Evolutionary conservation across 2,888 invertebrate species (phyloP).

Genomic region (Azorinus chamasolen): DNA sequence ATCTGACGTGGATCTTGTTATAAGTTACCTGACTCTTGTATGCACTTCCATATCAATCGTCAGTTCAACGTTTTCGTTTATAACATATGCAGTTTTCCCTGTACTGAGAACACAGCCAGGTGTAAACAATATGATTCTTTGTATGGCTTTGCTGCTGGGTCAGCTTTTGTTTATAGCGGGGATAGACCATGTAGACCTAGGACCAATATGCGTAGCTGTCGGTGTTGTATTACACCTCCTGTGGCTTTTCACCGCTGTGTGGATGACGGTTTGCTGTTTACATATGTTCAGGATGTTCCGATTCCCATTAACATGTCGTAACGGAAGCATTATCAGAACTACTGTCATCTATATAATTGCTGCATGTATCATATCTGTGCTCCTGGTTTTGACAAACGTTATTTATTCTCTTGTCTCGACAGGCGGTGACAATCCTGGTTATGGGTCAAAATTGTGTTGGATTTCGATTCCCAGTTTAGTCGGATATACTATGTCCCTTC

Average conservation of each 20-base stretch:
- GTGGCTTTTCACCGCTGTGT: background rate
- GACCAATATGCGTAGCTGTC: background rate
- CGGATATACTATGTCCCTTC: conserved; percentile 7
- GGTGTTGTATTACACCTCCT: conserved; percentile 5
- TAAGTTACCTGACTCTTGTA: background rate
- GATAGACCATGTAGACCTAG: background rate
- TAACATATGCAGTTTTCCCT: background rate
- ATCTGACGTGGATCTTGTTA: too few species aligned
- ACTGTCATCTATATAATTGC: conserved; percentile 1
- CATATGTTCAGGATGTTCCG: conserved; percentile 11
- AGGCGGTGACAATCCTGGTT: background rate
- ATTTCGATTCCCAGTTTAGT: conserved; percentile 2
- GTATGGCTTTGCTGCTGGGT: background rate
- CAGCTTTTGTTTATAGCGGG: background rate
- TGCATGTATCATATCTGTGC: background rate
- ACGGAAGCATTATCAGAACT: background rate
- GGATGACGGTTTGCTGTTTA: conserved; percentile 9
- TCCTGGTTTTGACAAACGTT: background rate
- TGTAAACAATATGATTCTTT: conserved; percentile 15
- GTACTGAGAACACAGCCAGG: conserved; percentile 10
- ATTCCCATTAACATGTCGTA: background rate
- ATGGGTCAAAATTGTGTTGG: conserved; percentile 2
- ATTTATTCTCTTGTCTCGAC: background rate
- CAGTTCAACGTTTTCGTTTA: background rate
- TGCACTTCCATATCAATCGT: conserved; percentile 6